Base-by-base conservation (phyloP, 2,888 invertebrate species). In the Cynaeus angustus region DNA sequence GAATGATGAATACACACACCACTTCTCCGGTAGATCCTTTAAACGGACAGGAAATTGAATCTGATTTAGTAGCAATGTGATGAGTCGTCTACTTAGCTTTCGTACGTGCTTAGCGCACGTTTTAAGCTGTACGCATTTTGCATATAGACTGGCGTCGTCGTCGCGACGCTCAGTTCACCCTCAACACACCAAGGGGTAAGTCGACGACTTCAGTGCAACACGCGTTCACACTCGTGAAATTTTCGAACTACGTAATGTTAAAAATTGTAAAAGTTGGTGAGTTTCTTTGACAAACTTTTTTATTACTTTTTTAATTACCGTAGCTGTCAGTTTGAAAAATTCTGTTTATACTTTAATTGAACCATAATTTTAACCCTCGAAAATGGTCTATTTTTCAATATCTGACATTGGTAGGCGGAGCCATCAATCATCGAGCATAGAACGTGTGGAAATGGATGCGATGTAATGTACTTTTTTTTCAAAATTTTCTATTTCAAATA, bases 21-120 rank as follows among this genome's bases (percentile, higher is more conserved):
- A 66, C 66, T 56, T 65, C 66, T 48, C 13, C 38, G 1, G 56
- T 46, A 41, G 56, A 46, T 37, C 46, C 48, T 46, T 14, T 37
- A 58, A 70, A 73, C 70, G 74, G 65, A 71, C 66, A 72, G 75
- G 74, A 72, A 75, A 75, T 75, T 75, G 72, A 74, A 75, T 75
- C 68, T 67, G 68, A 43, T 66, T 70, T 48, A 65, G 64, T 55
- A 9, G 48, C 21, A 43, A 10, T 26, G 41, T 45, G 43, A 58
- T 56, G 58, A 58, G 43, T 58, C 41, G 55, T 52, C 48, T 62
- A 38, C 52, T 64, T 64, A 41, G 53, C 45, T 45, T 66, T 48
- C 37, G 48, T 56, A 66, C 55, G 56, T 46, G 48, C 45, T n/a
- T 13, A 28, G 53, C 55, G 65, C 64, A 64, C 21, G 46, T 64